Conservation (phyloP, 2,888 invertebrate genomes). For the Phlogophora meticulosa region DNA sequence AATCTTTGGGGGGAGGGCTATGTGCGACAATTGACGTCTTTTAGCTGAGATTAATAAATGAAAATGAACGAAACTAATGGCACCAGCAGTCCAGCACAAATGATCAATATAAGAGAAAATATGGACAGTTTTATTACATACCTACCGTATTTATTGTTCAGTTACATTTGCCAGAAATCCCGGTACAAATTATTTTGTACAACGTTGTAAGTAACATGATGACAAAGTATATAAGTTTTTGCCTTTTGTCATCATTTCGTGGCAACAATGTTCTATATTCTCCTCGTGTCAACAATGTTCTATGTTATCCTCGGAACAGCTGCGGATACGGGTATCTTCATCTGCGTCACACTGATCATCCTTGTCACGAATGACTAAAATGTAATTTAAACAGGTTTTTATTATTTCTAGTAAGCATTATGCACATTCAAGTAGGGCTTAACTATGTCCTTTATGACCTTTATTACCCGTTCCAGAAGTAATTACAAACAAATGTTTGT, state of each 20-base stretch:
- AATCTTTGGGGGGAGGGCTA: no score
- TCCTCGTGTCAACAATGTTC: not conserved
- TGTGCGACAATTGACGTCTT: no score
- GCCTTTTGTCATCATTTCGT: not conserved
- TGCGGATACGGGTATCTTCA: slow-evolving; percentile 13
- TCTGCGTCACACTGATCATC: not conserved
- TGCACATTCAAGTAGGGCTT: no score
- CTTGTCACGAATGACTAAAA: slow-evolving; percentile 8
- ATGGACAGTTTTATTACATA: not conserved
- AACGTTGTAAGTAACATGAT: not conserved
- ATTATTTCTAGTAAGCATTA: not conserved
- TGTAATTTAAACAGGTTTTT: not conserved
- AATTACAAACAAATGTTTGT: no score
- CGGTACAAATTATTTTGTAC: not conserved
- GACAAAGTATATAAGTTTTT: not conserved
- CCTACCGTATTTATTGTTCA: not conserved
- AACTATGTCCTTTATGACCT: no score
- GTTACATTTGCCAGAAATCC: not conserved
- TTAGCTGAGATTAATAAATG: no score
- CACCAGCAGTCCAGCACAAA: no score
- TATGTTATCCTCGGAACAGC: not conserved
- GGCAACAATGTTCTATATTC: not conserved
- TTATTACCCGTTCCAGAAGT: no score
- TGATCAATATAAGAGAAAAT: not conserved
- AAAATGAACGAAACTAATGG: no score